Percentiles rank a stretch among this genome's conserved stretches.
Conservation (phyloP, 2,888 invertebrate genomes). For the Oscheius sp. region DNA sequence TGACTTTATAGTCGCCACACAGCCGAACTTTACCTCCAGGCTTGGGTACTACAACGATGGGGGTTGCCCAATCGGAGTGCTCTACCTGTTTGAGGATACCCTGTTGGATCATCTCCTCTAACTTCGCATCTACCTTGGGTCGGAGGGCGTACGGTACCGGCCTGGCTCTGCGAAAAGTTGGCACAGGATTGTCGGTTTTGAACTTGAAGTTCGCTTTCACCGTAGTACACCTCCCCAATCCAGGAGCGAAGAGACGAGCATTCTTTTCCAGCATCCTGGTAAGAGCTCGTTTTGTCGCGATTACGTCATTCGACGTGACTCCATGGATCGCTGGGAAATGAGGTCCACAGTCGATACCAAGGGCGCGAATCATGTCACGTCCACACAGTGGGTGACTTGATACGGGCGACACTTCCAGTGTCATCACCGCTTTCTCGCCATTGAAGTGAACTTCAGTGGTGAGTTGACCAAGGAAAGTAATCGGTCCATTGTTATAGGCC, state of each 20-base stretch:
- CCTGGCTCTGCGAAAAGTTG: neutral
- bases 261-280: neutral
- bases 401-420: too few relatives aligned
- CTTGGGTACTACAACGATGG: constrained; percentile 42
- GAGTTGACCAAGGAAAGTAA: too few relatives aligned
- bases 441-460: too few relatives aligned
- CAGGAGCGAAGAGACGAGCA: neutral
- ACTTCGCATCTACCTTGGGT: neutral
- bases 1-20: constrained; percentile 41
- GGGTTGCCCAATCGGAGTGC: constrained; percentile 40
- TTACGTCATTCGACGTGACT: too few relatives aligned
- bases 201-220: too few relatives aligned
- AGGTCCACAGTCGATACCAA: too few relatives aligned
- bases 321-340: too few relatives aligned
- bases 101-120: constrained; percentile 28
- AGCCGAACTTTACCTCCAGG: constrained; percentile 34
- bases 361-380: too few relatives aligned
- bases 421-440: too few relatives aligned
- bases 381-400: too few relatives aligned
- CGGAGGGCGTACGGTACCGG: neutral
- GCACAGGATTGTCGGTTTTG: neutral
- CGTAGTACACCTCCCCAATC: neutral
- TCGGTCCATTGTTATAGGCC: too few relatives aligned
- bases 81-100: constrained; percentile 31
- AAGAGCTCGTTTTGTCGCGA: too few relatives aligned